Base-by-base conservation (phyloP, 1,140 invertebrate genomes). In the Chlorops oryzae region DNA sequence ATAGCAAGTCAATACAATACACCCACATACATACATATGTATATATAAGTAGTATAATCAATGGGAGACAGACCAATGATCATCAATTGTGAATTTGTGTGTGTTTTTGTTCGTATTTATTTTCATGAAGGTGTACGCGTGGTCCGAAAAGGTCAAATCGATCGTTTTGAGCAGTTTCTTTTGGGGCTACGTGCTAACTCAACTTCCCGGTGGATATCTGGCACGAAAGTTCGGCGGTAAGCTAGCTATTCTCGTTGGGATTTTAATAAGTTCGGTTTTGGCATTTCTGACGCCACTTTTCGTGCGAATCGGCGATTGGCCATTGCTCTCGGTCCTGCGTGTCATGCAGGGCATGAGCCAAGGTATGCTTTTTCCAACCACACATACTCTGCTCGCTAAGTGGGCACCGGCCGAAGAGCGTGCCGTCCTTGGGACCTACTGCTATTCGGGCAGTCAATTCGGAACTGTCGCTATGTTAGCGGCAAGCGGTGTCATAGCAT, bases 351-450 rank as follows among this genome's bases (percentile, higher is more conserved):
- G 90, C 1, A 63, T 92, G 2, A 75, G 74, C 32, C 81, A 92
- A 74, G 89, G 88, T 20, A 78, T 87, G 3, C 76, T 86, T n/a
- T 84, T 86, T 61, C 89, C 89, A 0, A 78, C 80, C 38, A 77
- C 86, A n/a, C 88, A 92, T 61, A 82, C 82, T 1, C 65, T 92
- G 3, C 74, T 91, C 46, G 81, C 86, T 0, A 85, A 85, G 62
- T 93, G 90, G 90, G 40, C 75, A 5, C 80, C 80, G 2, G 57
- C 62, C 3, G 58, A 72, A 18, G 80, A 83, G 65, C 62, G 78
- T 39, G 77, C 78, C 2, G 64, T 73, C 17, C 64, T 78, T 24
- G 72, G 70, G 22, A 77, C 79, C 2, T 74, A 78, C 28, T 73
- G 81, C 13, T 79, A 81, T 65, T 75, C 74, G 64, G 83, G 83